Conservation (phyloP, 1,140 invertebrate genomes). For the Thaumetopoea pityocampa region DNA sequence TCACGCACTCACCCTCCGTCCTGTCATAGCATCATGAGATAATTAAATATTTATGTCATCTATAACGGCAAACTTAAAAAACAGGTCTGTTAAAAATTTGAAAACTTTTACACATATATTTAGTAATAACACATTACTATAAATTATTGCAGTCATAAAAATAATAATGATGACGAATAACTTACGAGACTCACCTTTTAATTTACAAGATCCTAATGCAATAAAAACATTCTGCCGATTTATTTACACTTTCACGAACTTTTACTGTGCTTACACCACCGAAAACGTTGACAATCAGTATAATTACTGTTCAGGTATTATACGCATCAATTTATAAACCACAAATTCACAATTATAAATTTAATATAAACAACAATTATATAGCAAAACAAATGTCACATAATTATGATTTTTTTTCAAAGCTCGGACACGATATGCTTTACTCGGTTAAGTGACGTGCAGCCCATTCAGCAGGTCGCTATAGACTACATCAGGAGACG, state of each 20-base stretch:
- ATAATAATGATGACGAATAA: conserved; percentile 1
- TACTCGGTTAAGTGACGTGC: conserved; percentile 31
- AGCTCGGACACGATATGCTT: conserved; percentile 63
- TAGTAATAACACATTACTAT: too few relatives aligned
- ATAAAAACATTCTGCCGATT: conserved; percentile 44
- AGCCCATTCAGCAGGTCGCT: conserved; percentile 23
- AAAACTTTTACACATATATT: too few relatives aligned
- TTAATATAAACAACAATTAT: conserved; percentile 23
- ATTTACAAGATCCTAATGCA: conserved; percentile 38
- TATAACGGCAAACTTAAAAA: conserved; percentile 29
- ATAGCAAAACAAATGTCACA: conserved; percentile 37
- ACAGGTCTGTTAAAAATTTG: conserved; percentile 4
- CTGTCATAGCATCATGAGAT: conserved; percentile 59
- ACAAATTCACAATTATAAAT: conserved; percentile 32
- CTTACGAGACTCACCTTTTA: conserved; percentile 40
- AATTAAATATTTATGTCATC: conserved; percentile 74
- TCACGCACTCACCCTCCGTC: conserved; percentile 48
- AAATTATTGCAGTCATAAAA: background rate
- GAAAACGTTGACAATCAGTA: conserved; percentile 45
- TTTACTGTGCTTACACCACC: conserved; percentile 41
- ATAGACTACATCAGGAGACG: conserved; percentile 56
- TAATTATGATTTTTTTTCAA: conserved; percentile 52
- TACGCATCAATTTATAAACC: conserved; percentile 23
- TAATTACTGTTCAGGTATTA: conserved; percentile 27
- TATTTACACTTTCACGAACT: conserved; percentile 53